These are phyloP conservation scores for Ivindomyrus marchei DNA, from an alignment of 2,113 vertebrate species.

Conservation along the genomic window DNA sequence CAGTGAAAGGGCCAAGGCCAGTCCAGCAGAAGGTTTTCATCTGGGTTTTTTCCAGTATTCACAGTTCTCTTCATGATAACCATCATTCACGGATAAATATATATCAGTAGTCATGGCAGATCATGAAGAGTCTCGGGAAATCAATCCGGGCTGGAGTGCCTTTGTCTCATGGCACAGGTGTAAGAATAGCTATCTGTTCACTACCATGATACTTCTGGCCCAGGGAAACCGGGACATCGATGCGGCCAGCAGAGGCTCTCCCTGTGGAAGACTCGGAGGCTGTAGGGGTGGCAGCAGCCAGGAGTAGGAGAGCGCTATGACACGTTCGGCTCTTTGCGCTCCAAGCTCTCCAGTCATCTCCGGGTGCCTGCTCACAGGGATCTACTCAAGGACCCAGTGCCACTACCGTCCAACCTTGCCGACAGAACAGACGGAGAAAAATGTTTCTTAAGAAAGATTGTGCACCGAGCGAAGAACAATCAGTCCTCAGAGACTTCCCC, in stretches of 20 bases:
- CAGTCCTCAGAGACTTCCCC: constrained; percentile 11
- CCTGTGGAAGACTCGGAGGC: not conserved
- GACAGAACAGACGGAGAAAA: not conserved
- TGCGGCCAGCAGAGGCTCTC: not conserved
- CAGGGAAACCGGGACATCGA: not conserved
- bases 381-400: not conserved
- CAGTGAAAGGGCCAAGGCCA: not conserved
- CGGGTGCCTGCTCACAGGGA: not conserved
- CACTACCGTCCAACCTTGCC: not conserved
- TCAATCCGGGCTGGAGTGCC: not conserved
- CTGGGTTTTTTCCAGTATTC: not conserved
- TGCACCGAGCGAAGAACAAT: constrained; percentile 10
- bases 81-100: not conserved
- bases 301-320: not conserved
- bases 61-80: not conserved
- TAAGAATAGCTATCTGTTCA: not conserved
- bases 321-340: not conserved
- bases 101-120: not conserved
- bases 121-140: not conserved
- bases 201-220: not conserved
- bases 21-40: not conserved
- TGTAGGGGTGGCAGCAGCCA: not conserved
- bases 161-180: not conserved
- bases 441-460: not conserved
- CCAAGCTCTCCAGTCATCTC: not conserved